Percentiles rank a stretch among this genome's conserved stretches.
Evolutionary conservation across 2,797 vertebrate species (phyloP).

Genomic region (Cyclopterus lumpus): DNA sequence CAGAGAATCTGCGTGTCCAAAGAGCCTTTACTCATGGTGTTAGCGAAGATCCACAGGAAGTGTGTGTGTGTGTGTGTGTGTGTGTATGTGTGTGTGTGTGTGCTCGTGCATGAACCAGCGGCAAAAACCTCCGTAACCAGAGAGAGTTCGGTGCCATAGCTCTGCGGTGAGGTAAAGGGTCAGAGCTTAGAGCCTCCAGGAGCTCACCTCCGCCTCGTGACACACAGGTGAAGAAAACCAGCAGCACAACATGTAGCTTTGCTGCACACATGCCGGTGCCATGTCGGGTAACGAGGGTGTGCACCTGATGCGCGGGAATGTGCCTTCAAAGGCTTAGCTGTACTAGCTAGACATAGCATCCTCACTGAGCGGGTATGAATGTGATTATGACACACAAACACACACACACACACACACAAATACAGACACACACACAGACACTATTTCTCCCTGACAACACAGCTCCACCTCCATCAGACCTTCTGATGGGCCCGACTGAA

Average conservation of each 20-base stretch:
- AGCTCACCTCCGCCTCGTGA: conserved; percentile 31
- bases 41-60: conserved; percentile 5
- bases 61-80: neutral
- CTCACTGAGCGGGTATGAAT: conserved; percentile 21
- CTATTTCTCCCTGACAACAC: neutral
- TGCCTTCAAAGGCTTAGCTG: conserved; percentile 32
- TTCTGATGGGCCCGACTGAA: neutral
- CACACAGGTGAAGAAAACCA: neutral
- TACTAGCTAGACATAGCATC: neutral
- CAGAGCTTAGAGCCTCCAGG: conserved; percentile 35
- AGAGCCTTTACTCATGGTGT: neutral
- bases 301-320: conserved; percentile 26
- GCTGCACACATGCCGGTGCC: conserved; percentile 25
- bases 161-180: conserved; percentile 48
- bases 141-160: conserved; percentile 34
- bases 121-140: conserved; percentile 40
- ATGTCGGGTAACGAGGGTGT: conserved; percentile 4
- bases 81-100: neutral
- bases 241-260: conserved; percentile 17
- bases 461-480: neutral
- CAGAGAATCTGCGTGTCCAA: conserved; percentile 7
- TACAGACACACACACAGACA: neutral
- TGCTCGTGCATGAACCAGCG: neutral
- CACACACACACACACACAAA: neutral
- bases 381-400: conserved; percentile 1